Evolutionary conservation across 64 coral and sea anemone species (phyloP).

Genomic region (Orbicella faveolata): DNA sequence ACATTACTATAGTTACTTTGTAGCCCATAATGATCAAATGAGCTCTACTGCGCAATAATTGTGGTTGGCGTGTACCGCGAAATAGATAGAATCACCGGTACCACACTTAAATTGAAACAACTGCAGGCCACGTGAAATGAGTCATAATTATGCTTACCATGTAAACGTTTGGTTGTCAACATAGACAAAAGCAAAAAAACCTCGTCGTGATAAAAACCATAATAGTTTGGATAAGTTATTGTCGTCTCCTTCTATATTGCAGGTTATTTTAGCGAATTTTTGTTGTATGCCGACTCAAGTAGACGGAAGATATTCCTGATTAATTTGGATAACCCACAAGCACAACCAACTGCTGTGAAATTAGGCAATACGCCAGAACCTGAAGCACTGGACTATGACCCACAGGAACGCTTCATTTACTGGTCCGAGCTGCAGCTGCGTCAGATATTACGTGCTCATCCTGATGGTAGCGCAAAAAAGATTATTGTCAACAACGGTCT

Average conservation of each 20-base stretch:
- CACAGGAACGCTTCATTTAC: constrained; percentile 4
- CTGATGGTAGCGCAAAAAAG: constrained; percentile 23
- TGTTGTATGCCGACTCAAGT: constrained; percentile 10
- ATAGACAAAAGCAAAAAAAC: background rate
- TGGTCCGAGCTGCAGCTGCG: constrained; percentile 12
- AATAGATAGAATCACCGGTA: no score
- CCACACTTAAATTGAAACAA: no score
- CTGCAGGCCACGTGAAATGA: no score
- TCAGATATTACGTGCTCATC: constrained; percentile 18
- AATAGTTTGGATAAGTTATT: background rate
- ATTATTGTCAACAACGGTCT: background rate
- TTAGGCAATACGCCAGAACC: background rate
- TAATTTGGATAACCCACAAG: background rate
- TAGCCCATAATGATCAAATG: no score
- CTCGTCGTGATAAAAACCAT: background rate
- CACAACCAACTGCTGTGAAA: background rate
- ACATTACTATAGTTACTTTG: no score
- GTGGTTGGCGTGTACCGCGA: no score
- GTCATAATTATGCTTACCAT: no score
- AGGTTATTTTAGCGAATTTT: constrained; percentile 46
- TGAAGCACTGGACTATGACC: constrained; percentile 43
- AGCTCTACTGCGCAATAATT: no score
- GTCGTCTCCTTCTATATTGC: background rate
- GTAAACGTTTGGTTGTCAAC: background rate
- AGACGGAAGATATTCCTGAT: constrained; percentile 5